phyloP scores from a whole-genome alignment of 2,113 vertebrate species.

The Columba livia region DNA sequence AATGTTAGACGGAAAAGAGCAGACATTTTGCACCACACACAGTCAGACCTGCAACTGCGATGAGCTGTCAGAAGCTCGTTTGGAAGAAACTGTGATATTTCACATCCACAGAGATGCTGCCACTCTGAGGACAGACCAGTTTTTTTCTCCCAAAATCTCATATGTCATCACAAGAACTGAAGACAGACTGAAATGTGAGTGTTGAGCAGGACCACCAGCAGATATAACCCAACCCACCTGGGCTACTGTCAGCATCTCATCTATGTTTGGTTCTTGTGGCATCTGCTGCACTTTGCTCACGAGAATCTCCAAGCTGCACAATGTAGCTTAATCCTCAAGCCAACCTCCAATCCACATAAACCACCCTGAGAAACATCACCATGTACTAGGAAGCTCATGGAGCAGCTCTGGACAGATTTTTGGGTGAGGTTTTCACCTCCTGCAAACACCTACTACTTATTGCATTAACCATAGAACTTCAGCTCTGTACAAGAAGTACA shows the following conservation, averaged over 20 bases:
- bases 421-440: background rate
- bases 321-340: background rate
- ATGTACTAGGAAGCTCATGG: rapidly evolving
- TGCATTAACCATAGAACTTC: background rate
- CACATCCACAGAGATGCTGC: background rate
- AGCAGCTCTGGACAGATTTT: background rate
- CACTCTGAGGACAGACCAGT: background rate
- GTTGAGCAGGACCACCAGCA: background rate
- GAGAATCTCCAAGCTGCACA: background rate
- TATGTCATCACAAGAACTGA: background rate
- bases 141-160: background rate
- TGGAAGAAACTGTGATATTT: background rate
- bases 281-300: background rate
- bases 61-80: background rate
- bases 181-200: background rate
- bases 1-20: background rate
- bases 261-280: background rate
- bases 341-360: too few relatives aligned
- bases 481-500: background rate
- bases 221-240: too few relatives aligned
- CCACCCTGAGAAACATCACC: background rate
- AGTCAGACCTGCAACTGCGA: background rate
- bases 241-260: background rate
- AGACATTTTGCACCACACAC: background rate
- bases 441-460: background rate